Conservation (phyloP, 2,797 vertebrate genomes). For the Lacerta viridis region DNA sequence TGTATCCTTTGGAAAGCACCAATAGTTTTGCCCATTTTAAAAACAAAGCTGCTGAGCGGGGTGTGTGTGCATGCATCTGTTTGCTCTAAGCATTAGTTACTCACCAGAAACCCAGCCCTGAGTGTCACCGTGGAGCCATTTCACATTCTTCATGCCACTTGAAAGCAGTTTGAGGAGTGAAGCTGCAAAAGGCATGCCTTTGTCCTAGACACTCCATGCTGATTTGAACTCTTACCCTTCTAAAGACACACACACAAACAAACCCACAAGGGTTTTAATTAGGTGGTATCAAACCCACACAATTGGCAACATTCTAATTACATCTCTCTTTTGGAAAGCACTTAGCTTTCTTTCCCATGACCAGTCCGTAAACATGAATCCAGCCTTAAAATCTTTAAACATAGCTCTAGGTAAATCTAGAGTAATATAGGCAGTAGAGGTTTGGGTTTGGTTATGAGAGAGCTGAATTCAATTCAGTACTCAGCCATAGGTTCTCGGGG, state of each 20-base stretch:
- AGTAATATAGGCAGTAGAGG: neutral
- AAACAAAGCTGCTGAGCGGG: neutral
- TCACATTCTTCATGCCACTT: conserved; percentile 49
- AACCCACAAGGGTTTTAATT: neutral
- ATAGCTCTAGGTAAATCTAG: neutral
- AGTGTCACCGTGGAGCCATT: conserved; percentile 26
- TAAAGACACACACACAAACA: neutral
- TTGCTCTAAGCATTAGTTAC: conserved; percentile 3
- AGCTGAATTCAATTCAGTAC: neutral
- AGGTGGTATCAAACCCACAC: conserved; percentile 28
- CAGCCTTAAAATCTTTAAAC: neutral
- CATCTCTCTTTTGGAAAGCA: conserved; percentile 17
- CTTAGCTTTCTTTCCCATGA: neutral
- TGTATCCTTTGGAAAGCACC: neutral
- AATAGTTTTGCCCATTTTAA: neutral
- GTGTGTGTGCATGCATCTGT: neutral
- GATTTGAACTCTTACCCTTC: neutral
- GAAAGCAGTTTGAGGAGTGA: conserved; percentile 15
- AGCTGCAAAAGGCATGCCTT: conserved; percentile 11
- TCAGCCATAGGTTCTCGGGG: neutral
- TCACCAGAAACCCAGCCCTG: conserved; percentile 42
- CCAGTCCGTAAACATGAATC: neutral
- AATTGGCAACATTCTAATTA: conserved; percentile 3
- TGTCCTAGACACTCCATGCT: neutral
- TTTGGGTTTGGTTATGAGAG: neutral